Evolutionary conservation across 1,140 invertebrate species (phyloP).

Genomic region (Harpegnathos saltator): DNA sequence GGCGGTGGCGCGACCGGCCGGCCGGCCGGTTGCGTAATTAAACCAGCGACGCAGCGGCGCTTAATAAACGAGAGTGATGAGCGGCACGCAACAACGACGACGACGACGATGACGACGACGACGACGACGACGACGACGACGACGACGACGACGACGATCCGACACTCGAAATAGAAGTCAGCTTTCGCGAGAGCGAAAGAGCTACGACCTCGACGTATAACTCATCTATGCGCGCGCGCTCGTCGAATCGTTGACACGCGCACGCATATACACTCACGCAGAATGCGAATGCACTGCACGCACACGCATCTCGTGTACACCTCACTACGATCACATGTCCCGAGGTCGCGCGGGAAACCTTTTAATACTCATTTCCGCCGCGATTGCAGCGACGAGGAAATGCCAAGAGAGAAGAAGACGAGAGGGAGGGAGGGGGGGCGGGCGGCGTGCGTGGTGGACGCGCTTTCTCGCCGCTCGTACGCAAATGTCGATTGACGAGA

Average conservation of each 20-base stretch:
- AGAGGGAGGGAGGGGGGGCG: too few species aligned
- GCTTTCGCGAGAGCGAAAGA: slow-evolving; percentile 58
- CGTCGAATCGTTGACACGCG: slow-evolving; percentile 22
- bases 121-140: slow-evolving; percentile 47
- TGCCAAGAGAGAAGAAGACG: too few species aligned
- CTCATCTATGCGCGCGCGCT: slow-evolving; percentile 14
- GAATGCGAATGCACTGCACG: too few species aligned
- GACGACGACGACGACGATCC: slow-evolving; percentile 51
- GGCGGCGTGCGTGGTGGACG: too few species aligned
- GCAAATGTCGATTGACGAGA: too few species aligned
- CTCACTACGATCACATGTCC: too few species aligned
- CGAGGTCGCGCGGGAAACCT: too few species aligned
- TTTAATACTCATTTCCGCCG: too few species aligned
- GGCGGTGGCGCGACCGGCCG: too few species aligned
- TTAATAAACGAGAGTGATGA: slow-evolving; percentile 70
- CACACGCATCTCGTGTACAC: too few species aligned
- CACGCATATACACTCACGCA: not conserved
- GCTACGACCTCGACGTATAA: slow-evolving; percentile 69
- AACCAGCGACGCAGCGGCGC: slow-evolving; percentile 56
- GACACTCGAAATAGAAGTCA: slow-evolving; percentile 73
- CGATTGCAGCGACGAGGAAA: not conserved
- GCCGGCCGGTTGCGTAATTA: slow-evolving; percentile 71
- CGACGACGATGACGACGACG: slow-evolving; percentile 43
- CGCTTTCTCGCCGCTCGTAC: too few species aligned
- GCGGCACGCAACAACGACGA: slow-evolving; percentile 61